Evolutionary conservation across 64 coral and sea anemone species (phyloP), one percentile per base, ranked within the genome.

Genomic region (Anthopleura sola): DNA sequence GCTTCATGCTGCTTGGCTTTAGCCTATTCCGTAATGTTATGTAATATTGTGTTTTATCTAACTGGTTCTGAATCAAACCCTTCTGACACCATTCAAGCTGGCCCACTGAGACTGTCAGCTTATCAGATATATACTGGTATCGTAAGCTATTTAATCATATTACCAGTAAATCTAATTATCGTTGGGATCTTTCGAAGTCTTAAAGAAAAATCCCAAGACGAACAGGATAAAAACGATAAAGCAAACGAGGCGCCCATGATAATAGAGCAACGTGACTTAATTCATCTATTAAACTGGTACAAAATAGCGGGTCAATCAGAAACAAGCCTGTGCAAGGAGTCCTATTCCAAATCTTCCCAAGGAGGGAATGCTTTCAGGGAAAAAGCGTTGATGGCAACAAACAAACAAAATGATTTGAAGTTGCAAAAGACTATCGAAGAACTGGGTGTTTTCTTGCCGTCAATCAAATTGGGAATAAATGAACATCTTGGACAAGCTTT

Each of bases 1-100:
- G 33, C 92, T 11, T 96, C 94, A 20, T 96, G 94, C 33, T 96
- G 94, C 48, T 86, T 88, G 53, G 74, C 85, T 23, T 83, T 92
- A 33, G 36, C 92, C 29, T 92, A 75, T 49, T 84, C 62, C 40
- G 69, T 81, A 36, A 96, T 96, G 94, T 60, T 96, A 14, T 37
- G 85, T 7, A 96, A 96, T 66, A 60, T 86, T 17, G n/a, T 90
- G 19, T 96, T 92, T 44, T 82, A 89, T 32, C 38, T 78, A 57
- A 50, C 89, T 66, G 46, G 88, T 3, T 50, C 48, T 76, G 54
- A 83, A 46, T 51, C 84, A 10, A 48, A 91, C 23, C 60, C 55
- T 8, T 40, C 87, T 28, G n/a, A 83, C 13, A 89, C 84, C 3
- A 55, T 88, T 8, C 56, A 77, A 23, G 51, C 82, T 37, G 89